phyloP scores from a whole-genome alignment of 2,888 invertebrate species.

The Drosophila picticornis region DNA sequence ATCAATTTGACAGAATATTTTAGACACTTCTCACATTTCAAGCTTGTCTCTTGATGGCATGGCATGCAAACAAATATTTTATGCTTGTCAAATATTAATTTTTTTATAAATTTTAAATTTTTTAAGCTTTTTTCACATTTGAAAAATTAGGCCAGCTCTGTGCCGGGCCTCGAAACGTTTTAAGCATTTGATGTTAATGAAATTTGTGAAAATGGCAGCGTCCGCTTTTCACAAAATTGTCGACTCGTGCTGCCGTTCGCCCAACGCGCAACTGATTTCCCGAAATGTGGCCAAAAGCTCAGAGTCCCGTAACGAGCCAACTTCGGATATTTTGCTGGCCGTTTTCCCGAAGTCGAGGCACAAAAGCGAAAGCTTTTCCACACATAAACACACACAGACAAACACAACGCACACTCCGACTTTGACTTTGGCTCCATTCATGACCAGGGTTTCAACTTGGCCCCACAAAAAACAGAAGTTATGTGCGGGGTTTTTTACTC shows the following conservation, averaged over 20 bases:
- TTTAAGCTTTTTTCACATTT: background rate
- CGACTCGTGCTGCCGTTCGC: constrained; percentile 61
- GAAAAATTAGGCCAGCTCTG: constrained; percentile 20
- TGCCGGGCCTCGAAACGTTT: constrained; percentile 15
- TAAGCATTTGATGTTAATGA: constrained; percentile 14
- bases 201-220: constrained; percentile 15
- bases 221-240: constrained; percentile 39
- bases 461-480: constrained; percentile 26
- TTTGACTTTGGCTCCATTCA: constrained; percentile 58
- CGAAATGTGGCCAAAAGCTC: constrained; percentile 53
- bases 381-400: constrained; percentile 14
- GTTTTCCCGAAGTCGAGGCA: constrained; percentile 28
- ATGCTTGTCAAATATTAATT: background rate
- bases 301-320: constrained; percentile 10
- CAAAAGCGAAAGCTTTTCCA: constrained; percentile 40
- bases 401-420: constrained; percentile 15
- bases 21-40: background rate
- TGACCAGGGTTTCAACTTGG: constrained; percentile 46
- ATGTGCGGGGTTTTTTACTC: constrained; percentile 49
- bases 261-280: constrained; percentile 69
- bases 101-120: background rate
- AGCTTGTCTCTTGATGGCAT: background rate
- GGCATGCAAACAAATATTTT: background rate
- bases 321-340: constrained; percentile 53
- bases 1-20: background rate